phyloP scores from a whole-genome alignment of 2,113 vertebrate genomes.

The Chinchilla lanigera region DNA sequence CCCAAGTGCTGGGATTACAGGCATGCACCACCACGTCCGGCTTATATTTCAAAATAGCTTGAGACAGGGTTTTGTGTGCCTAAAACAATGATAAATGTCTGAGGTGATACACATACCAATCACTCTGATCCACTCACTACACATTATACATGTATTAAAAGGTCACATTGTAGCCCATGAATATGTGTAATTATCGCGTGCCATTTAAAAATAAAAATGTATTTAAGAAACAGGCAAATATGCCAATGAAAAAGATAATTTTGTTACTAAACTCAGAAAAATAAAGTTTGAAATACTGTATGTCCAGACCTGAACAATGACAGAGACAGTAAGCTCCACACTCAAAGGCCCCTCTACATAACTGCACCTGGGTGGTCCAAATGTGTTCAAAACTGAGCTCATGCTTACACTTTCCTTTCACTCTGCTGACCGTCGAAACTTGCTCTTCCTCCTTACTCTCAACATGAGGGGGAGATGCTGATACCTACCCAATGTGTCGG shows the following conservation, averaged over 20 bases:
- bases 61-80: neutral
- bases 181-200: no score
- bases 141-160: no score
- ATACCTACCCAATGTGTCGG: neutral
- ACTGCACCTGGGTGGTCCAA: neutral
- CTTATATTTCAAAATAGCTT: no score
- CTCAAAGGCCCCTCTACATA: neutral
- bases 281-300: neutral
- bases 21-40: no score
- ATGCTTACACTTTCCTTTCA: neutral
- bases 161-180: no score
- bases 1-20: no score
- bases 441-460: neutral
- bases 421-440: neutral
- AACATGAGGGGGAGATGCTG: neutral
- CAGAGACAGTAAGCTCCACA: neutral
- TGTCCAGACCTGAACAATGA: neutral
- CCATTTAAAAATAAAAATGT: neutral
- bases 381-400: neutral
- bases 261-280: neutral
- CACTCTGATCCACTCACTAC: neutral
- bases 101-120: neutral
- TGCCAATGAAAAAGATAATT: neutral
- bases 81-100: neutral
- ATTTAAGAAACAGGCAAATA: neutral